These are phyloP conservation scores for Dryobota labecula DNA, from an alignment of 2,888 invertebrate species.

Conservation along the genomic window DNA sequence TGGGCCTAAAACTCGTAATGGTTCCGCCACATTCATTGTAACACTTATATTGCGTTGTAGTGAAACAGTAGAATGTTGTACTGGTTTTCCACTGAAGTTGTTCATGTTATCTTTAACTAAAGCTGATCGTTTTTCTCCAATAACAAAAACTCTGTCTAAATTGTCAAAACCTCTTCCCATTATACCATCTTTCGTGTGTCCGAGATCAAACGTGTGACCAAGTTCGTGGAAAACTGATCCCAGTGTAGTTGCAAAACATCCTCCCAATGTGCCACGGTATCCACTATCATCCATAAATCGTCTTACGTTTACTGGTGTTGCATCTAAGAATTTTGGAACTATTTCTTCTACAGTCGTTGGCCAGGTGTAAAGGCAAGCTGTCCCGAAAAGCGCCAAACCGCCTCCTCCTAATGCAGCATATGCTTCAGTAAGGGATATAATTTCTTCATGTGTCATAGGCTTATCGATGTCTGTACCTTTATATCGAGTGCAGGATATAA, in stretches of 20 bases:
- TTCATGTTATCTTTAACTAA: conserved; percentile 89
- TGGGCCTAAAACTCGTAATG: conserved; percentile 86
- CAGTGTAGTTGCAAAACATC: conserved; percentile 97
- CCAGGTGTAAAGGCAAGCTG: conserved; percentile 97
- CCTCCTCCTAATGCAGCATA: conserved; percentile 98
- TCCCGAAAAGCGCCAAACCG: conserved; percentile 97
- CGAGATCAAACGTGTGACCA: conserved; percentile 98
- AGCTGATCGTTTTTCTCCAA: conserved; percentile 88
- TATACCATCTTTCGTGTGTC: conserved; percentile 97
- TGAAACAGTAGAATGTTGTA: conserved; percentile 91
- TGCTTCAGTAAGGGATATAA: conserved; percentile 93
- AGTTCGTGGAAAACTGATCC: conserved; percentile 98
- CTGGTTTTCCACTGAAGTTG: conserved; percentile 90
- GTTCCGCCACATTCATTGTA: conserved; percentile 91
- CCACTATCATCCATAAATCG: conserved; percentile 97
- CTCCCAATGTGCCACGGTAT: conserved; percentile 96
- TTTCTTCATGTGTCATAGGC: conserved; percentile 92
- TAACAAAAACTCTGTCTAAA: conserved; percentile 94
- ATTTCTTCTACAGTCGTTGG: conserved; percentile 93
- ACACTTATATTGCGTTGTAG: conserved; percentile 91
- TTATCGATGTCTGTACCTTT: conserved; percentile 91
- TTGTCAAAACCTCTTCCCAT: conserved; percentile 98
- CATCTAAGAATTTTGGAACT: conserved; percentile 86
- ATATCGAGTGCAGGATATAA: conserved; percentile 96
- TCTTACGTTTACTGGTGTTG: conserved; percentile 92